Conservation (phyloP, 2,888 invertebrate genomes). For the Pollenia labialis region DNA sequence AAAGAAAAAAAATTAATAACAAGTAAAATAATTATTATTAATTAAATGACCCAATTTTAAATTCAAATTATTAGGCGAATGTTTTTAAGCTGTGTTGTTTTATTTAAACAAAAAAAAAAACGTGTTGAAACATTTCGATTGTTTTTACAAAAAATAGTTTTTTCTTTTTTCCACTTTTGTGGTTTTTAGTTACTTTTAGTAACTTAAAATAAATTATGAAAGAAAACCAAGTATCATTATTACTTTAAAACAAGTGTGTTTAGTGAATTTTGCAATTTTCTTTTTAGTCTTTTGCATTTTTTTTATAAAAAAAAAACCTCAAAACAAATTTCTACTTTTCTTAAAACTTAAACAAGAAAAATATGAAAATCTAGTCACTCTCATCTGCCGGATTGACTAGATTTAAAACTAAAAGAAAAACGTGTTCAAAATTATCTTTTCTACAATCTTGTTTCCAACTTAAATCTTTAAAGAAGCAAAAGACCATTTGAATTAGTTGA, state of each 20-base stretch:
- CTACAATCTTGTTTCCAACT: conserved; percentile 38
- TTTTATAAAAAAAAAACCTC: neutral
- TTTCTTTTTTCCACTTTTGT: conserved; percentile 3
- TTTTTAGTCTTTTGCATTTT: conserved; percentile 4
- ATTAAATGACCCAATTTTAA: conserved; percentile 2
- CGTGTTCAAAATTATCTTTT: conserved; percentile 19
- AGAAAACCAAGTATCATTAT: neutral
- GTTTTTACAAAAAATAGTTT: neutral
- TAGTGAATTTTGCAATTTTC: conserved; percentile 15
- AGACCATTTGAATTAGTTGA: neutral
- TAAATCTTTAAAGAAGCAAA: neutral
- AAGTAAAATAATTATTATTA: neutral
- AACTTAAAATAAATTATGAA: neutral
- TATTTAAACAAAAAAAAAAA: conserved; percentile 4
- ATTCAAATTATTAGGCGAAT: neutral
- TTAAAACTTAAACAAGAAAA: neutral
- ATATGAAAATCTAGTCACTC: neutral
- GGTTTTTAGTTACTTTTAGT: neutral
- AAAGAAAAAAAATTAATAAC: neutral
- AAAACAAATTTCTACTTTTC: neutral
- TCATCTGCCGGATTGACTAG: conserved; percentile 2
- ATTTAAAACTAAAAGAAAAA: neutral
- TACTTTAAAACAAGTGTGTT: neutral
- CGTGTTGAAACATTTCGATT: conserved; percentile 56
- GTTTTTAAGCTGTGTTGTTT: neutral